A percentile compares a stretch with the other conserved stretches of the same genome.
These are phyloP conservation scores for Acanthiza pusilla DNA, from an alignment of 2,797 vertebrate species.

Conservation along the genomic window DNA sequence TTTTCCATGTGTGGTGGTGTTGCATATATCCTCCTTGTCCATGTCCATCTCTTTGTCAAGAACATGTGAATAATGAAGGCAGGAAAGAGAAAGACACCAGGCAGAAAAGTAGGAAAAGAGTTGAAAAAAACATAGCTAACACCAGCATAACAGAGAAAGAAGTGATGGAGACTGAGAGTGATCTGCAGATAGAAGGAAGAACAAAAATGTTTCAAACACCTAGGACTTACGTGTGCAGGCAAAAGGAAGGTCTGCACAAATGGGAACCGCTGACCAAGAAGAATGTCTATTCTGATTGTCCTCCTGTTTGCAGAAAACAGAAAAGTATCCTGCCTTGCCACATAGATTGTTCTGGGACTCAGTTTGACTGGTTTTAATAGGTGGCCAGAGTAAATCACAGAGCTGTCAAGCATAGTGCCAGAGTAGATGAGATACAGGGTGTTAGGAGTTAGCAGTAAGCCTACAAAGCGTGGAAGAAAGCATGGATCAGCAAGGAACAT, in stretches of 20 bases:
- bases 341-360: background rate
- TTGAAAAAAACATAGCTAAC: background rate
- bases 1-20: background rate
- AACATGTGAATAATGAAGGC: background rate
- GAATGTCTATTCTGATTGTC: background rate
- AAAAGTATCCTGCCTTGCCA: background rate
- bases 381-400: conserved; percentile 14
- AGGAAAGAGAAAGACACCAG: background rate
- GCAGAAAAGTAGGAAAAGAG: background rate
- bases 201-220: background rate
- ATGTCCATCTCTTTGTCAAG: background rate
- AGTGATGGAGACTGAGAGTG: background rate
- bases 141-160: background rate
- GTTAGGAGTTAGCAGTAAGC: background rate
- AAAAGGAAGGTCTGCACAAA: background rate
- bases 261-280: background rate
- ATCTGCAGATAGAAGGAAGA: background rate
- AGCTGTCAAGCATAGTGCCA: background rate
- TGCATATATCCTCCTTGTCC: background rate
- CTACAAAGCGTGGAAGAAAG: background rate
- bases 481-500: background rate
- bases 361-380: background rate
- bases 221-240: accelerated
- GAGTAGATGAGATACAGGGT: background rate
- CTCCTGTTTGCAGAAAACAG: background rate